A percentile compares a stretch with the other conserved stretches of the same genome.
These are phyloP conservation scores for Willisornis vidua DNA, from an alignment of 2,113 vertebrate species.

Conservation along the genomic window DNA sequence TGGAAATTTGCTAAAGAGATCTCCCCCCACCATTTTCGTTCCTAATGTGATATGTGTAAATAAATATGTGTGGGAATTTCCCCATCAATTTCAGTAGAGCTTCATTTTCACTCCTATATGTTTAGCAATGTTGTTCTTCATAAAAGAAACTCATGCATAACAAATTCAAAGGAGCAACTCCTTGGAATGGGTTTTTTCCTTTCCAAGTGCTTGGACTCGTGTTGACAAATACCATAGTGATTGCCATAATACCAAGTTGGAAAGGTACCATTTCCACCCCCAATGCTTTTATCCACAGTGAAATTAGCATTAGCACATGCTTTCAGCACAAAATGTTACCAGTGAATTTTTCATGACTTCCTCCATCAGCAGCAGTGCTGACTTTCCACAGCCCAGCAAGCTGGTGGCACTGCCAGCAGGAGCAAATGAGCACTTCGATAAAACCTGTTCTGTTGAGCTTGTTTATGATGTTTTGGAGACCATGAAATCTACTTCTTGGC, in stretches of 20 bases:
- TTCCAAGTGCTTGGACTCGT: not conserved
- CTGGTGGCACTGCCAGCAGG: not conserved
- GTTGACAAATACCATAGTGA: slow-evolving; percentile 7
- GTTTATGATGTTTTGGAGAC: not conserved
- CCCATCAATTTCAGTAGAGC: not conserved
- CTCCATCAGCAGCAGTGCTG: not conserved
- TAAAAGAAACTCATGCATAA: not conserved
- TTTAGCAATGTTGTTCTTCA: not conserved
- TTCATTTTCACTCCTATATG: not conserved
- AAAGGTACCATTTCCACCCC: slow-evolving; percentile 32
- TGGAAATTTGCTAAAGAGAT: not conserved
- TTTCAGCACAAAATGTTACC: slow-evolving; percentile 6
- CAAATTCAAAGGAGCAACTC: not conserved
- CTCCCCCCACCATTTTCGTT: not conserved
- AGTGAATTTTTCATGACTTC: slow-evolving; percentile 48
- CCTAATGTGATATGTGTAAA: not conserved
- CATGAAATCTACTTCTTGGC: not conserved
- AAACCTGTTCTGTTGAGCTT: not conserved
- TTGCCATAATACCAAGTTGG: not conserved
- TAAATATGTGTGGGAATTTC: not conserved
- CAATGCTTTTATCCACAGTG: not conserved
- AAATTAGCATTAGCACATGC: not conserved
- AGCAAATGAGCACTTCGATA: not conserved
- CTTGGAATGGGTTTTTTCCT: not conserved
- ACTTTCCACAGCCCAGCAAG: not conserved